These are phyloP conservation scores for Sardina pilchardus DNA, from an alignment of 2,113 vertebrate species.

Conservation along the genomic window DNA sequence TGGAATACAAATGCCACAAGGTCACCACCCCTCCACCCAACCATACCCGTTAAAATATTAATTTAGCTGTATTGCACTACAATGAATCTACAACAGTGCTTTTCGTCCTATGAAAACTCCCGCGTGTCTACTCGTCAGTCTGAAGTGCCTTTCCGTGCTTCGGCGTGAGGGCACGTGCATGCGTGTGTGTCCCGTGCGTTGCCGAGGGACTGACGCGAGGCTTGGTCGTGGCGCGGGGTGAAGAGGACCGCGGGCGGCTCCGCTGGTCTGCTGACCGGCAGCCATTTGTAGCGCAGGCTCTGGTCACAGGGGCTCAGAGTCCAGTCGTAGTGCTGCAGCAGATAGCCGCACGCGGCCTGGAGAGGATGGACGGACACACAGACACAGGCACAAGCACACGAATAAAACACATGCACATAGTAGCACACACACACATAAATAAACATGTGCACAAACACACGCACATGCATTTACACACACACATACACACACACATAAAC, in stretches of 20 bases:
- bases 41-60: background rate
- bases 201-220: background rate
- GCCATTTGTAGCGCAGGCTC: constrained; percentile 65
- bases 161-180: background rate
- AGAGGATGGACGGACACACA: constrained; percentile 1
- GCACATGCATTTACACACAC: background rate
- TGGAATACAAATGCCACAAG: background rate
- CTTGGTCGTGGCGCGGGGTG: background rate
- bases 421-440: background rate
- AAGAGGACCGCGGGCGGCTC: constrained; percentile 52
- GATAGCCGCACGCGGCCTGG: constrained; percentile 49
- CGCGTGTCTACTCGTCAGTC: background rate
- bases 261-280: constrained; percentile 62
- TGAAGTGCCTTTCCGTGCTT: background rate
- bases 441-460: background rate
- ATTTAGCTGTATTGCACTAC: background rate
- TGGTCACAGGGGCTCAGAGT: constrained; percentile 58
- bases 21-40: background rate
- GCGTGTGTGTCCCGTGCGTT: background rate
- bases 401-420: constrained; percentile 14
- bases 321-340: constrained; percentile 60
- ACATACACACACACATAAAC: background rate
- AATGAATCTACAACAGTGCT: background rate
- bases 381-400: constrained; percentile 14
- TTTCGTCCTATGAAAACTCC: background rate